Percentiles rank a stretch among this genome's conserved stretches.
These are phyloP conservation scores for Pteropus rufus DNA, from an alignment of 2,797 vertebrate genomes.

Conservation along the genomic window DNA sequence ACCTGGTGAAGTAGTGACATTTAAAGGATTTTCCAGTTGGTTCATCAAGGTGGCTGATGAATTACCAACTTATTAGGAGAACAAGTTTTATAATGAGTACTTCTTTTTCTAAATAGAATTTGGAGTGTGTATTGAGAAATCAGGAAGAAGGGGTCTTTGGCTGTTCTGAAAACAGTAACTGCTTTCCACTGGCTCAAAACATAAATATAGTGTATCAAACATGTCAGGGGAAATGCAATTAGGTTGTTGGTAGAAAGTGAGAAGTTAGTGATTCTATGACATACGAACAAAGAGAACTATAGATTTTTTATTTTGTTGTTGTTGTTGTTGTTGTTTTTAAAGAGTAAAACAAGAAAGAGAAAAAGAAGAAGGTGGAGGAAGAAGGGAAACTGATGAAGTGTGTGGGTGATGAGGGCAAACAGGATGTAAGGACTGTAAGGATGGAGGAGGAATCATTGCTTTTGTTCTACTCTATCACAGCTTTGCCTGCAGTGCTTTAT, in stretches of 20 bases:
- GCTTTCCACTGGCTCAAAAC: not conserved
- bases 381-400: not conserved
- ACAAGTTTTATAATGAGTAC: not conserved
- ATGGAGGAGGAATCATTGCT: not conserved
- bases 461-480: not conserved
- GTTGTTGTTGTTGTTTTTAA: too few species aligned
- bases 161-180: slow-evolving; percentile 9
- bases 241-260: not conserved
- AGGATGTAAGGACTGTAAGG: not conserved
- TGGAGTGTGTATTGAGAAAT: not conserved
- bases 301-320: not conserved
- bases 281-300: not conserved
- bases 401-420: not conserved
- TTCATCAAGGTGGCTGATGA: not conserved
- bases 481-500: not conserved
- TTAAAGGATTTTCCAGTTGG: not conserved
- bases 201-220: not conserved
- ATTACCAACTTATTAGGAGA: not conserved
- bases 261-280: not conserved
- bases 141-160: not conserved
- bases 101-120: not conserved
- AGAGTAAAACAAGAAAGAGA: not conserved
- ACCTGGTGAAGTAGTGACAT: not conserved
- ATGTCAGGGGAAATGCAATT: not conserved
- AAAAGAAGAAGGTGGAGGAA: not conserved